Evolutionary conservation across 1,140 invertebrate species (phyloP), one percentile per base, ranked within the genome.

Genomic region (Brachionus koreanus): DNA sequence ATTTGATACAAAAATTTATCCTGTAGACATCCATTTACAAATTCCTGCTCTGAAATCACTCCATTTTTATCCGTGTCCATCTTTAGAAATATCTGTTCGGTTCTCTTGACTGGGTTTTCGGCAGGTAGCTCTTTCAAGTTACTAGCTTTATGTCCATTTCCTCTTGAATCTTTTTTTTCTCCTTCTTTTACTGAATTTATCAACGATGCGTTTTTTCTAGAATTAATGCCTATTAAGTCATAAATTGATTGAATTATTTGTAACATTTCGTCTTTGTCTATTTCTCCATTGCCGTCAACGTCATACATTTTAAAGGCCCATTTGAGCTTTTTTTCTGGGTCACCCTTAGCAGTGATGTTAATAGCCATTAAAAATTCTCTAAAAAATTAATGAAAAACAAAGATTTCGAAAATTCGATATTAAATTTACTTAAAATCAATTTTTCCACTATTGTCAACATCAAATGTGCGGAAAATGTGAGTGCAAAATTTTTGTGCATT

Each of bases 1-100:
- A 97, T 96, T 89, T 96, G 95, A 79, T 94, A 97, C 46, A 98
- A 91, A 86, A 96, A 94, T 88, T 97, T 95, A 87, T 99, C 97
- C 87, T 98, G 95, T 85, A 98, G 92, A 88, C 97, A 99, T 63
- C 97, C 97, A 88, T 98, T 97, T 33, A 99, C 92, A 89, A 99
- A 99, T 90, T 99, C 97, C 83, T 98, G 95, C 89, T 98, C 94
- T 52, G 96, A 98, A 85, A 99, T 91, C 87, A 98, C 95, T 61
- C 96, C 96, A 89, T 98, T 97, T 89, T 95, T 95, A 91, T 99
- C 98, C 87, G 95, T 93, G 87, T 99, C 97, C 96, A 99, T 98
- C 89, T 98, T 98, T 63, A 94, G 94, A 89, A 99, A 99, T 84
- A 99, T 99, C 88, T 96, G 97, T 89, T 96, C 95, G 83, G 97